Conservation (phyloP, 2,113 vertebrate species). For the Lonchura striata region DNA sequence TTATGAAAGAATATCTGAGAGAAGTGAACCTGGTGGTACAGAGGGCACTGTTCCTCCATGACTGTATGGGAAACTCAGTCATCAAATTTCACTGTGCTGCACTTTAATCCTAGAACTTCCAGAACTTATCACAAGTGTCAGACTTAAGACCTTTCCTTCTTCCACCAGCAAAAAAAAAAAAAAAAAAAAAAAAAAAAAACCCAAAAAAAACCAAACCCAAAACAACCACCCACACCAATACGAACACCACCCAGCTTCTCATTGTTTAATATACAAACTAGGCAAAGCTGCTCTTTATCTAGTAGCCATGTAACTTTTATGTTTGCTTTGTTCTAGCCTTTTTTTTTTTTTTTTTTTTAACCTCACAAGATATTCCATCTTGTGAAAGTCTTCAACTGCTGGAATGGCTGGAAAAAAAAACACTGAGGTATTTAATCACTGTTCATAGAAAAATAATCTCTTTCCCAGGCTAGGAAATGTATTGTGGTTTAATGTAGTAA, state of each 20-base stretch:
- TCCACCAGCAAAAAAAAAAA: not conserved
- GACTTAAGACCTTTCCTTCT: not conserved
- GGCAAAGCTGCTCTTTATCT: not conserved
- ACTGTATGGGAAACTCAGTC: not conserved
- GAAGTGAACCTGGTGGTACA: not conserved
- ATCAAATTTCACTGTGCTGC: not conserved
- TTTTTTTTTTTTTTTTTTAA: not conserved
- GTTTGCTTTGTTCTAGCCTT: not conserved
- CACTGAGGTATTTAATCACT: not conserved
- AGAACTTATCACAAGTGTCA: not conserved
- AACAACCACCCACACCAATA: not conserved
- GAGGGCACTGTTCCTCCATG: not conserved
- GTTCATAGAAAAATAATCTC: not conserved
- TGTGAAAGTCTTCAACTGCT: not conserved
- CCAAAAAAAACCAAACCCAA: no score
- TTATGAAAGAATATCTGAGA: not conserved
- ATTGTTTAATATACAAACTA: not conserved
- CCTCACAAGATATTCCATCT: not conserved
- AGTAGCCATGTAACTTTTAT: not conserved
- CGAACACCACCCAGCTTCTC: not conserved
- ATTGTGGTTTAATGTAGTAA: not conserved
- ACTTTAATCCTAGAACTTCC: not conserved
- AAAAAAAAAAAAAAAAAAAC: not conserved
- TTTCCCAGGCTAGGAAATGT: not conserved
- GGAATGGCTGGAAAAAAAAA: not conserved